Evolutionary conservation across 2,888 invertebrate species (phyloP).

Genomic region (Lasioglossum calceatum): DNA sequence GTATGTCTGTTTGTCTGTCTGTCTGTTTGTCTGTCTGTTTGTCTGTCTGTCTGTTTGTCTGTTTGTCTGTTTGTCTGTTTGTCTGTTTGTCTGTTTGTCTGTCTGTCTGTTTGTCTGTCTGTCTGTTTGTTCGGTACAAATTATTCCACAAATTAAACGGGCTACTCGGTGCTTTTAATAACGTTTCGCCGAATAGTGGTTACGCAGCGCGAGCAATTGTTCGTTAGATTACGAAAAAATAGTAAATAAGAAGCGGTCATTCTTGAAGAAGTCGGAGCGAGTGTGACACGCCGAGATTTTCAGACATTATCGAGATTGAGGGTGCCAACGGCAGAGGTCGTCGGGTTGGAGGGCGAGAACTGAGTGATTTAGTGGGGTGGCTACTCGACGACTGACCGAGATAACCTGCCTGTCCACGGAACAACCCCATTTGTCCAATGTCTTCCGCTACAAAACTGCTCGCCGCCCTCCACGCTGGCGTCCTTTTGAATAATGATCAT

Average conservation of each 20-base stretch:
- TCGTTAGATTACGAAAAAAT: not conserved
- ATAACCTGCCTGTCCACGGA: slow-evolving; percentile 83
- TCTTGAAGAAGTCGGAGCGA: slow-evolving; percentile 60
- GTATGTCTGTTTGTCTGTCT: too few relatives aligned
- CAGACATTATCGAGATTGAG: slow-evolving; percentile 78
- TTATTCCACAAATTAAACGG: not conserved
- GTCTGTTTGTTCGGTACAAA: too few relatives aligned
- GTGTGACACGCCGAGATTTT: slow-evolving; percentile 69
- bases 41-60: too few relatives aligned
- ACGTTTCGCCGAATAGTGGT: not conserved
- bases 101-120: too few relatives aligned
- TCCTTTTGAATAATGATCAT: slow-evolving; percentile 79
- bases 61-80: too few relatives aligned
- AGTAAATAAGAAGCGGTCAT: slow-evolving; percentile 41
- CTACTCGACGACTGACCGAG: slow-evolving; percentile 83
- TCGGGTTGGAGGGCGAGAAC: slow-evolving; percentile 75
- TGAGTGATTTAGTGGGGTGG: slow-evolving; percentile 83
- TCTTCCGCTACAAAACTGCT: slow-evolving; percentile 83
- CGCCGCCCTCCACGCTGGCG: slow-evolving; percentile 68
- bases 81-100: too few relatives aligned
- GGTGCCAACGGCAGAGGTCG: slow-evolving; percentile 71
- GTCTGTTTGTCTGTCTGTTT: too few relatives aligned
- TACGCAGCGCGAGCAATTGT: not conserved
- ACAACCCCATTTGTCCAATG: slow-evolving; percentile 83
- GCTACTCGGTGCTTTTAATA: not conserved